These are phyloP conservation scores for Craterocephalus amniculus DNA, from an alignment of 2,797 vertebrate genomes.

Conservation along the genomic window DNA sequence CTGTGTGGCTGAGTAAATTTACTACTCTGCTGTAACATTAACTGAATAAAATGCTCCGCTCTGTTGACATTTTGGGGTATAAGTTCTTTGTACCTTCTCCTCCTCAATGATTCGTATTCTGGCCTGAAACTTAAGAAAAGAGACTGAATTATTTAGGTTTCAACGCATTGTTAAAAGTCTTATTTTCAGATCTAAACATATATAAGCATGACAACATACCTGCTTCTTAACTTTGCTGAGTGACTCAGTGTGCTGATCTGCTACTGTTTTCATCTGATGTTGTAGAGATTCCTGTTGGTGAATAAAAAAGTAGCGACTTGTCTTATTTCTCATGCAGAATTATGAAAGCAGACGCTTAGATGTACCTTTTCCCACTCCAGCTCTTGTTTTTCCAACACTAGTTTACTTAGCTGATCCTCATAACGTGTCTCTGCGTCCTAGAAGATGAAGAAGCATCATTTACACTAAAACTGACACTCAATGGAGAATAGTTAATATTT, in stretches of 20 bases:
- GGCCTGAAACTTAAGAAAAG: conserved; percentile 84
- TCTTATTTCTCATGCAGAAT: neutral
- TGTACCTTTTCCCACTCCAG: conserved; percentile 92
- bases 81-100: conserved; percentile 88
- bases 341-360: neutral
- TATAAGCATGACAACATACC: conserved; percentile 74
- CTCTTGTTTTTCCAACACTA: conserved; percentile 92
- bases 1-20: conserved; percentile 44
- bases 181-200: conserved; percentile 5
- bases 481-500: neutral
- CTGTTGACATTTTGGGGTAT: conserved; percentile 4
- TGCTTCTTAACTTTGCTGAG: conserved; percentile 86
- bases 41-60: conserved; percentile 37
- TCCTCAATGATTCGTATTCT: conserved; percentile 87
- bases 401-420: conserved; percentile 89
- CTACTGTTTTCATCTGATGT: conserved; percentile 79
- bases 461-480: neutral
- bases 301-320: too few relatives aligned
- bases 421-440: conserved; percentile 89
- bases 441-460: conserved; percentile 43
- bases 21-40: conserved; percentile 41
- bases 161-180: conserved; percentile 12
- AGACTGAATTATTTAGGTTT: conserved; percentile 24
- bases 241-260: conserved; percentile 86
- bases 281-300: conserved; percentile 86